Base-by-base conservation (phyloP, 2,113 vertebrate species). In the Indicator maculatus region DNA sequence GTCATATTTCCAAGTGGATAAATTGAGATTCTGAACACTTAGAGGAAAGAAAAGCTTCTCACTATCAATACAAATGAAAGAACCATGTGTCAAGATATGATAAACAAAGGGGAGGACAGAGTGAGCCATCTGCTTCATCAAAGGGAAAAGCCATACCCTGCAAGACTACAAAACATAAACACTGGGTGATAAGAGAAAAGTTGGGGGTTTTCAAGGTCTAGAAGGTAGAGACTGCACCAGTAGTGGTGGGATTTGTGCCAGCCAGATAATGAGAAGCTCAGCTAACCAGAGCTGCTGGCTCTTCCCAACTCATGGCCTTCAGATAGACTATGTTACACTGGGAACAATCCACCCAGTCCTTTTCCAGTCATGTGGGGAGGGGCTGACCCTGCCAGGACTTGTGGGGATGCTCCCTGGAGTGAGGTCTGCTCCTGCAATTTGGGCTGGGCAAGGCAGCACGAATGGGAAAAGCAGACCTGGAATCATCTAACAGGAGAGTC, bases 121-220 rank as follows among this genome's bases (percentile, higher is more conserved):
- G 64, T 53, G 64, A 93, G 79, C 92, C 93, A 93, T 93, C 92
- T 96, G 92, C 72, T 86, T 83, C 90, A 90, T 94, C 88, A 94
- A 95, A 96, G 85, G 77, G 83, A 89, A 71, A 52, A 5, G 63
- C 90, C 56, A 71, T 90, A 88, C 28, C 23, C 83, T 71, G 26
- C 26, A 90, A 95, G 73, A 56, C 53, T 65, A 47, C 26, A 78
- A 65, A 94, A 77, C 13, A 47, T 88, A 94, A 96, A 90, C 93
- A 88, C 6, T 64, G 26, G 3, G 1, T 53, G 80, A 96, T 94
- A 92, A 89, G 41, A 89, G 27, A 86, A 76, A 59, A 89, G 45
- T 38, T 71, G 81, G 8, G 58, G 26, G 14, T 88, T 90, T 86
- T 72, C 92, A 90, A 92, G 83, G 83, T 81, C 78, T 83, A 5